Evolutionary conservation across 2,113 vertebrate genomes (phyloP).

Genomic region (Leucoraja erinaceus): DNA sequence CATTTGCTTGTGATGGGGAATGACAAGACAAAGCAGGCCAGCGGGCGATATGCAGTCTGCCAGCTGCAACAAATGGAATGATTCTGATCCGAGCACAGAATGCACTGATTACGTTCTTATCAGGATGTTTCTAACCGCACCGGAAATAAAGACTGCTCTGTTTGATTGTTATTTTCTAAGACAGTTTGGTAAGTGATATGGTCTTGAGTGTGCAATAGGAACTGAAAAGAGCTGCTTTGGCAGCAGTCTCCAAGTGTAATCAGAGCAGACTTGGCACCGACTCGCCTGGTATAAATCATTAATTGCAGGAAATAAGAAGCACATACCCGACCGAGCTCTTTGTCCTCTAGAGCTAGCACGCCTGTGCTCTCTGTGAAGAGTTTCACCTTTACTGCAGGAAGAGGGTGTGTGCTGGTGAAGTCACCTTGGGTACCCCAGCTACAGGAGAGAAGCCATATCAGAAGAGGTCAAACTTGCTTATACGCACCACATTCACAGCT

Average conservation of each 20-base stretch:
- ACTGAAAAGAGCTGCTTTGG: neutral
- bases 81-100: neutral
- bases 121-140: neutral
- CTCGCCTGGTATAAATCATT: constrained; percentile 7
- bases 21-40: neutral
- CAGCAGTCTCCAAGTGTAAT: neutral
- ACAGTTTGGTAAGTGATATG: constrained; percentile 1
- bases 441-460: constrained; percentile 52
- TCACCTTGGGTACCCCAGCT: constrained; percentile 98
- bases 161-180: constrained; percentile 15
- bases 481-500: neutral
- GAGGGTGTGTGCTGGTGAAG: constrained; percentile 87
- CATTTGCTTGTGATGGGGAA: neutral
- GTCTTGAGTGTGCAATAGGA: neutral
- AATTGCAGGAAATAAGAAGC: constrained; percentile 24
- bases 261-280: constrained; percentile 18
- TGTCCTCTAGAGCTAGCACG: constrained; percentile 92
- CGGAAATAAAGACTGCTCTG: neutral
- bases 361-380: constrained; percentile 95
- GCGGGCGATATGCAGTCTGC: neutral
- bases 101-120: neutral
- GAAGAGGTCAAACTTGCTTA: constrained; percentile 38
- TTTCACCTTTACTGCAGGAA: constrained; percentile 96
- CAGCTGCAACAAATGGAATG: neutral
- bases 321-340: constrained; percentile 90